Conservation (phyloP, 2,797 vertebrate species). For the Megalops cyprinoides region DNA sequence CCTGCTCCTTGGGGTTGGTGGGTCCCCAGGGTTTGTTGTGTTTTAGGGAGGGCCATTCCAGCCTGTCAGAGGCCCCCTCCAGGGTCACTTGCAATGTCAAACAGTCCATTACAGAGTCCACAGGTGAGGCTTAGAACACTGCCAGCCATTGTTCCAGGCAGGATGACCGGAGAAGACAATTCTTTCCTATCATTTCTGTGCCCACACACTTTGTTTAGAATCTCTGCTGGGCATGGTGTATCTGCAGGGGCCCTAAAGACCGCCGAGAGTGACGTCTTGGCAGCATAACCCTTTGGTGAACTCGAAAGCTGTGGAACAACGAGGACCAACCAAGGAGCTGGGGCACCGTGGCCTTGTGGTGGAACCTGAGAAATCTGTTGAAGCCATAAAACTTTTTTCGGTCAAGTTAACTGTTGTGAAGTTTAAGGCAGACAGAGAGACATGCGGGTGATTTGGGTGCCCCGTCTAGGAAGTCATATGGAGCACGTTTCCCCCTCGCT, state of each 20-base stretch:
- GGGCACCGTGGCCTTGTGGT: not conserved
- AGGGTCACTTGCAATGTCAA: slow-evolving; percentile 9
- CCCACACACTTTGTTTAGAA: not conserved
- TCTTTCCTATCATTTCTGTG: not conserved
- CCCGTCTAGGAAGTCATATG: not conserved
- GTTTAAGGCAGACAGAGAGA: not conserved
- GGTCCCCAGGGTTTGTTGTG: slow-evolving; percentile 1
- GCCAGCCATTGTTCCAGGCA: not conserved
- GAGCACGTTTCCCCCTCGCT: not conserved
- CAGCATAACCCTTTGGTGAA: not conserved
- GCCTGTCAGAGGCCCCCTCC: not conserved
- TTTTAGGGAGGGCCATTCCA: not conserved
- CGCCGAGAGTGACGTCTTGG: not conserved
- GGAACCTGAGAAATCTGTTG: not conserved
- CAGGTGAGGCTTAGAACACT: slow-evolving; percentile 8
- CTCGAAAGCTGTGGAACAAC: not conserved
- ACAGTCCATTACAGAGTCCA: slow-evolving; percentile 2
- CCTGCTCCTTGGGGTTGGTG: not conserved
- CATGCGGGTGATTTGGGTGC: not conserved
- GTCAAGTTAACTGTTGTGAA: not conserved
- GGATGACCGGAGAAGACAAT: not conserved
- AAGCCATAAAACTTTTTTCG: not conserved
- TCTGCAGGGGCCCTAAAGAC: not conserved
- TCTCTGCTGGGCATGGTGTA: not conserved
- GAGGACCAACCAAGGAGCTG: not conserved